Evolutionary conservation across 30 jellyfish, hydroid and myxozoan genomes (phyloP).

Genomic region (Aurelia sp.): DNA sequence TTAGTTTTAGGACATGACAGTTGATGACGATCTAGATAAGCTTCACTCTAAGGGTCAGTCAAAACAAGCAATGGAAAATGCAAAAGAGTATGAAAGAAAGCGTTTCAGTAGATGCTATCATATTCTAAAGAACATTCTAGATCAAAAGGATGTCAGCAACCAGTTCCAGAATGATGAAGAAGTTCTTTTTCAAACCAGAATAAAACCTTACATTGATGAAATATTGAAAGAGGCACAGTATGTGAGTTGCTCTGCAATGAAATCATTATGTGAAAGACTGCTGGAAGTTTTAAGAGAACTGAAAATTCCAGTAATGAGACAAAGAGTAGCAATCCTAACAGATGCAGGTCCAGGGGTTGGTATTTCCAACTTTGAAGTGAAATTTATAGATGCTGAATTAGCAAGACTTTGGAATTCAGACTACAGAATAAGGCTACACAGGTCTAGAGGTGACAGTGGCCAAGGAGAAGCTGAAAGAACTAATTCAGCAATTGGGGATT

Average conservation of each 20-base stretch:
- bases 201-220: not conserved
- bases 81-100: not conserved
- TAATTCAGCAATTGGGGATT: conserved; percentile 16
- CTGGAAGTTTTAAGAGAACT: conserved; percentile 11
- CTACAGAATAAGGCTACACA: conserved; percentile 6
- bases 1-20: conserved; percentile 37
- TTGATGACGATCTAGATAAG: no score
- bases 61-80: not conserved
- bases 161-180: not conserved
- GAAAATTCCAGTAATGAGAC: conserved; percentile 17
- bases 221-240: no score
- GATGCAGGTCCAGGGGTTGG: conserved; percentile 46
- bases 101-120: not conserved
- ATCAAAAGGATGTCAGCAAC: conserved; percentile 6
- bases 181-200: conserved; percentile 18
- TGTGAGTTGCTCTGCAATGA: conserved; percentile 21
- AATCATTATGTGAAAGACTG: conserved; percentile 1
- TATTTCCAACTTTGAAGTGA: conserved; percentile 19
- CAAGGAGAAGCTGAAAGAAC: conserved; percentile 37
- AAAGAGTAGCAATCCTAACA: conserved; percentile 10
- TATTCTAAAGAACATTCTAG: conserved; percentile 6
- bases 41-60: no score
- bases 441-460: not conserved
- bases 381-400: conserved; percentile 20
- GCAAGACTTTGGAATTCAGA: conserved; percentile 33